Evolutionary conservation across 2,113 vertebrate genomes (phyloP).

Genomic region (Mellivora capensis): DNA sequence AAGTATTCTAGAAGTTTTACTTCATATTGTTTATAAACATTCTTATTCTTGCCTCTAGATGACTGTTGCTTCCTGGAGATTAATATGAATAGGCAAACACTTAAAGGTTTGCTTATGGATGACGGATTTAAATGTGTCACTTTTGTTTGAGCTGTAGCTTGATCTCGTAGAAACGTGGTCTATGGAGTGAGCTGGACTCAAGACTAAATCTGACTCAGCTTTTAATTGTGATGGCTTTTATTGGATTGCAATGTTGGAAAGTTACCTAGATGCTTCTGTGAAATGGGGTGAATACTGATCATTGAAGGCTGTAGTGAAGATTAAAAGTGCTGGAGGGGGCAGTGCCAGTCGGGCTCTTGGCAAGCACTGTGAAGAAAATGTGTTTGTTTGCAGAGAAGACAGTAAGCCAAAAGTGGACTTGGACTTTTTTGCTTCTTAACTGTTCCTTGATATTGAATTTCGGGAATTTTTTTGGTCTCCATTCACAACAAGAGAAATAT

Average conservation of each 20-base stretch:
- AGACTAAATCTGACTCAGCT: not conserved
- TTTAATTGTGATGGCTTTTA: not conserved
- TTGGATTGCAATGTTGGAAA: not conserved
- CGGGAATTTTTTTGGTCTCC: not conserved
- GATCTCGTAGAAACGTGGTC: not conserved
- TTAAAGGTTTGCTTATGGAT: not conserved
- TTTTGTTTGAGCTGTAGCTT: not conserved
- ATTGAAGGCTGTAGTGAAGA: not conserved
- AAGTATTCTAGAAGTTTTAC: constrained; percentile 14
- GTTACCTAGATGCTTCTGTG: not conserved
- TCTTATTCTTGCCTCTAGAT: not conserved
- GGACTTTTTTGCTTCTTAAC: not conserved
- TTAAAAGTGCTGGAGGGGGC: not conserved
- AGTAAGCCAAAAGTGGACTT: not conserved
- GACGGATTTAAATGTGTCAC: not conserved
- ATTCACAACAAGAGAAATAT: not conserved
- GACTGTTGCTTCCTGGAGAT: not conserved
- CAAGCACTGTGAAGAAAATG: not conserved
- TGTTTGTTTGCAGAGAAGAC: not conserved
- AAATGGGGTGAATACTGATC: not conserved
- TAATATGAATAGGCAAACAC: not conserved
- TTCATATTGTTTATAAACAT: not conserved
- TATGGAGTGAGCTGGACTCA: not conserved
- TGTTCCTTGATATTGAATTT: constrained; percentile 6
- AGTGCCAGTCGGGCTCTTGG: not conserved